These are phyloP conservation scores for Fragum sueziense DNA, from an alignment of 2,888 invertebrate species.

Conservation along the genomic window DNA sequence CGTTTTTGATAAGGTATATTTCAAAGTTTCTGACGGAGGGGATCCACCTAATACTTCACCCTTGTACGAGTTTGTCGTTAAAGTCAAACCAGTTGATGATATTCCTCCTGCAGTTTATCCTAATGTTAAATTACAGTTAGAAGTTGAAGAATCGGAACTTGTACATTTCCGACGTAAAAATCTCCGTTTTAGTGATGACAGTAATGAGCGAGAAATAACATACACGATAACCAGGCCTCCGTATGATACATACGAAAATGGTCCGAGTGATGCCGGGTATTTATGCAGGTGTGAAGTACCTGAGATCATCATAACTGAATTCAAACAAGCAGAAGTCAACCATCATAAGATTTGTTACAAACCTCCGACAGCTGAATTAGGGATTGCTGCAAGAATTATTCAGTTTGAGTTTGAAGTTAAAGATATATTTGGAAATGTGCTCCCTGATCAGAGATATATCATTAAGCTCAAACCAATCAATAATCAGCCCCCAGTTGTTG, in stretches of 20 bases:
- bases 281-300: slow-evolving; percentile 77
- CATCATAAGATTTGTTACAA: slow-evolving; percentile 81
- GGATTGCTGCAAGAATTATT: slow-evolving; percentile 78
- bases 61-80: slow-evolving; percentile 75
- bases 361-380: slow-evolving; percentile 79
- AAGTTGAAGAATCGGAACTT: slow-evolving; percentile 78
- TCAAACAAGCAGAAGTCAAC: slow-evolving; percentile 81
- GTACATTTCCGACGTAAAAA: slow-evolving; percentile 74
- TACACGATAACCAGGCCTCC: slow-evolving; percentile 74
- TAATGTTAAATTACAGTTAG: slow-evolving; percentile 75
- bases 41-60: slow-evolving; percentile 80
- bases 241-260: slow-evolving; percentile 77
- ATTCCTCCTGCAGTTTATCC: slow-evolving; percentile 78
- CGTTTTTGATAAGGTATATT: slow-evolving; percentile 74
- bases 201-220: slow-evolving; percentile 73
- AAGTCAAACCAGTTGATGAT: slow-evolving; percentile 80
- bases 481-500: slow-evolving; percentile 80
- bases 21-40: slow-evolving; percentile 76
- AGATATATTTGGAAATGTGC: slow-evolving; percentile 78
- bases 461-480: slow-evolving; percentile 79
- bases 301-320: slow-evolving; percentile 67
- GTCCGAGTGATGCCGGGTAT: slow-evolving; percentile 74
- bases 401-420: slow-evolving; percentile 80
- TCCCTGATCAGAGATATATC: slow-evolving; percentile 77
- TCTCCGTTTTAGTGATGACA: slow-evolving; percentile 78